A percentile compares a stretch with the other conserved stretches of the same genome.
phyloP scores from a whole-genome alignment of 2,888 invertebrate genomes.

The Melanostoma scalare region DNA sequence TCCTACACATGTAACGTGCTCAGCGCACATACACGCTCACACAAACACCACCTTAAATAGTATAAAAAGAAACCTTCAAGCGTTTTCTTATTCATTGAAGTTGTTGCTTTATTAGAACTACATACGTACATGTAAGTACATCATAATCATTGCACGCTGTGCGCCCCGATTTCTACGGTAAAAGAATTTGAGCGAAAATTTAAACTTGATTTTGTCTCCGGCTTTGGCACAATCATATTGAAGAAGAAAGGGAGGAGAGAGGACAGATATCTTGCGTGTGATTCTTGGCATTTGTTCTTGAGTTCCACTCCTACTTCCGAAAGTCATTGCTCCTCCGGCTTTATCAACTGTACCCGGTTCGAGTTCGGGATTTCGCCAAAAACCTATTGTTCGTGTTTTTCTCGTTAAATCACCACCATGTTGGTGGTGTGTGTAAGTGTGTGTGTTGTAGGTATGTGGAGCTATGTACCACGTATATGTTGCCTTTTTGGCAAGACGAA shows the following conservation, averaged over 20 bases:
- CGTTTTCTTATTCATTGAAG: slow-evolving; percentile 60
- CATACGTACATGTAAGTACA: slow-evolving; percentile 36
- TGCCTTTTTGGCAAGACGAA: slow-evolving; percentile 61
- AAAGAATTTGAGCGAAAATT: slow-evolving; percentile 66
- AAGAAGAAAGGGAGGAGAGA: neutral
- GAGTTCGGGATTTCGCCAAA: slow-evolving; percentile 50
- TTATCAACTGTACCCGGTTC: slow-evolving; percentile 50
- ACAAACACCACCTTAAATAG: neutral
- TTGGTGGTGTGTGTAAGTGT: neutral
- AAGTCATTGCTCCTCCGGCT: slow-evolving; percentile 50
- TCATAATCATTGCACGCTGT: slow-evolving; percentile 22
- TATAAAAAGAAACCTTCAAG: neutral
- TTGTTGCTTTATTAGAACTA: slow-evolving; percentile 47
- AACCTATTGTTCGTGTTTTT: slow-evolving; percentile 69
- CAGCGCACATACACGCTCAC: slow-evolving; percentile 21
- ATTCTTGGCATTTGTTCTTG: slow-evolving; percentile 65
- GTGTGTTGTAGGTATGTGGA: slow-evolving; percentile 16
- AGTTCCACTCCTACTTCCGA: slow-evolving; percentile 29
- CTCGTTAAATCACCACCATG: slow-evolving; percentile 62
- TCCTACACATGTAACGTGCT: slow-evolving; percentile 48
- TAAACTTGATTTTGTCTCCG: slow-evolving; percentile 58
- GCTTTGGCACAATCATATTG: slow-evolving; percentile 7
- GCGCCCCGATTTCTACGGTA: slow-evolving; percentile 24
- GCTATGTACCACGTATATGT: slow-evolving; percentile 11
- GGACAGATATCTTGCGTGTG: slow-evolving; percentile 56